phyloP scores from a whole-genome alignment of 1,140 invertebrate genomes.

The Drosophila guanche region DNA sequence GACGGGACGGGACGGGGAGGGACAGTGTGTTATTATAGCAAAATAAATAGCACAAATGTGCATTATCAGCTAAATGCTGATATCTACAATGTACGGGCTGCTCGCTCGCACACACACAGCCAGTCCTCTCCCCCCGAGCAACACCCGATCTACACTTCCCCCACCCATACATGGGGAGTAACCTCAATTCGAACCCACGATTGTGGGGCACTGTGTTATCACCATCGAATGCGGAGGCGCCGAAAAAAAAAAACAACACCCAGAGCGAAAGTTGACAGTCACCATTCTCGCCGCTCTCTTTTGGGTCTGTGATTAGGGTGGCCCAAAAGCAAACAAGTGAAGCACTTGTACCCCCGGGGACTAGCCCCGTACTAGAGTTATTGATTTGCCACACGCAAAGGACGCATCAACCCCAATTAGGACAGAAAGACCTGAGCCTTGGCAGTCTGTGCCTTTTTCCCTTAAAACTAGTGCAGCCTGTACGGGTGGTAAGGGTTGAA shows the following conservation, averaged over 20 bases:
- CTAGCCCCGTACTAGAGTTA: slow-evolving; percentile 7
- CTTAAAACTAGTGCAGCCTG: slow-evolving; percentile 2
- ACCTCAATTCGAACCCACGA: slow-evolving; percentile 78
- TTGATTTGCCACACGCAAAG: slow-evolving; percentile 45
- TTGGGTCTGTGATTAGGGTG: slow-evolving; percentile 34
- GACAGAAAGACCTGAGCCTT: background rate
- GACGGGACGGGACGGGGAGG: background rate
- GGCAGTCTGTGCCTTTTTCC: background rate
- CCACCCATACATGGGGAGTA: slow-evolving; percentile 51
- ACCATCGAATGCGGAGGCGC: slow-evolving; percentile 7
- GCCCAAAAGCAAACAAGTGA: slow-evolving; percentile 2
- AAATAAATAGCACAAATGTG: slow-evolving; percentile 81
- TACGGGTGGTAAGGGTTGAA: slow-evolving; percentile 18
- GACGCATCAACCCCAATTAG: slow-evolving; percentile 47
- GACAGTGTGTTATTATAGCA: slow-evolving; percentile 49
- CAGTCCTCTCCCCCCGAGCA: background rate
- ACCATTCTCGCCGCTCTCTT: slow-evolving; percentile 23
- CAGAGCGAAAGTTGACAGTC: slow-evolving; percentile 61
- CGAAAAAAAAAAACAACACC: slow-evolving; percentile 43
- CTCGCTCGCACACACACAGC: slow-evolving; percentile 18
- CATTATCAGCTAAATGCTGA: slow-evolving; percentile 69
- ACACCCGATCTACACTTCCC: too few species aligned
- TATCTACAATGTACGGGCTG: slow-evolving; percentile 32
- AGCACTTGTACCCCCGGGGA: background rate
- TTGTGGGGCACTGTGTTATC: slow-evolving; percentile 81